These are phyloP conservation scores for Muscidifurax raptorellus DNA, from an alignment of 1,140 invertebrate genomes.

Conservation along the genomic window DNA sequence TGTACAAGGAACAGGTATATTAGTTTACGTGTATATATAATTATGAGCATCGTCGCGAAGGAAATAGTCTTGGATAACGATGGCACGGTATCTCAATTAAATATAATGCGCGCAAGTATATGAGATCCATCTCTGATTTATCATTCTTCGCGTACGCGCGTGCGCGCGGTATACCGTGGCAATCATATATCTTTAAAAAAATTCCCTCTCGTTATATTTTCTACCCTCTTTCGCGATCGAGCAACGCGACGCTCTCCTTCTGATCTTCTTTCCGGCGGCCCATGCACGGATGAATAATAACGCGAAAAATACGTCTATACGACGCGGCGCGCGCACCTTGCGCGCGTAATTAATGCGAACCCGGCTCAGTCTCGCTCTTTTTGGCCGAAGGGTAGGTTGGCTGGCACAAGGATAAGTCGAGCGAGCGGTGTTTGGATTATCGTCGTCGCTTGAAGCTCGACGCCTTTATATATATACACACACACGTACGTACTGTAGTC, in stretches of 20 bases:
- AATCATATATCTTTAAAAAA: background rate
- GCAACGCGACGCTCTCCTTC: background rate
- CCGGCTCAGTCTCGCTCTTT: background rate
- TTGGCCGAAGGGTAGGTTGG: slow-evolving; percentile 33
- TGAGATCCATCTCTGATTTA: too few species aligned
- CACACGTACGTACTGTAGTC: background rate
- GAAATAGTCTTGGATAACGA: background rate
- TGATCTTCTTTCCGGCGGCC: background rate
- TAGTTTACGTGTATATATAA: too few species aligned
- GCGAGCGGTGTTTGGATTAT: slow-evolving; percentile 33
- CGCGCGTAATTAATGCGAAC: slow-evolving; percentile 44
- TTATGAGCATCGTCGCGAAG: background rate
- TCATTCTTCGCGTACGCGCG: background rate
- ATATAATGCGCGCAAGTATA: too few species aligned
- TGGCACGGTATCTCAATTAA: background rate
- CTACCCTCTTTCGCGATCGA: background rate
- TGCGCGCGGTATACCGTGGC: too few species aligned
- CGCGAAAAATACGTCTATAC: slow-evolving; percentile 20
- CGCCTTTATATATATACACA: background rate
- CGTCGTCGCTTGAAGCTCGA: background rate
- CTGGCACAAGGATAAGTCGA: slow-evolving; percentile 9
- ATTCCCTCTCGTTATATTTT: background rate
- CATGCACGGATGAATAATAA: slow-evolving; percentile 43
- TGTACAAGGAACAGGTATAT: too few species aligned
- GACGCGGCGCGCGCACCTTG: slow-evolving; percentile 10